These are phyloP conservation scores for Propithecus coquereli DNA, from an alignment of 2,113 vertebrate species.

Conservation along the genomic window DNA sequence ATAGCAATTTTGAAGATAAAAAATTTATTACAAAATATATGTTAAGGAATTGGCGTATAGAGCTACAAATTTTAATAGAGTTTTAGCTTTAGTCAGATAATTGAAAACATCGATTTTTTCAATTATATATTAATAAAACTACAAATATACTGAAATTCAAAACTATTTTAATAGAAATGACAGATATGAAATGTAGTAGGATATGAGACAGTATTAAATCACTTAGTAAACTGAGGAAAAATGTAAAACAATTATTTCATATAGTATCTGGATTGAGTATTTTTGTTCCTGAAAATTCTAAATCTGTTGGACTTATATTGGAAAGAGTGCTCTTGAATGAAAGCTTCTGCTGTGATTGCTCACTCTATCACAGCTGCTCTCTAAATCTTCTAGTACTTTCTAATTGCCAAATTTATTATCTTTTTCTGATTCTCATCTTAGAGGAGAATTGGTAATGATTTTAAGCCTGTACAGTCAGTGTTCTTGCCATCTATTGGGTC, in stretches of 20 bases:
- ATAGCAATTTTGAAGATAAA: neutral
- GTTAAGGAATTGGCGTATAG: neutral
- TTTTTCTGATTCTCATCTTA: neutral
- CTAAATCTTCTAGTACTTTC: neutral
- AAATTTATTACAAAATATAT: neutral
- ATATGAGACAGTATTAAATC: neutral
- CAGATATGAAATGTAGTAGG: neutral
- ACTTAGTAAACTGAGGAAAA: neutral
- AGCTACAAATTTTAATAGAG: neutral
- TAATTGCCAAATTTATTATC: neutral
- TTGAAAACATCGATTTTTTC: neutral
- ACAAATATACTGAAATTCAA: neutral
- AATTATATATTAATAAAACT: neutral
- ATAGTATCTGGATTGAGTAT: neutral
- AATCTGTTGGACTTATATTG: neutral
- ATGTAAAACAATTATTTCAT: neutral
- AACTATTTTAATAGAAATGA: neutral
- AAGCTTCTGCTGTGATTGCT: neutral
- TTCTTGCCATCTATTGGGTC: neutral
- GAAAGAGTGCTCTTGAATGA: neutral
- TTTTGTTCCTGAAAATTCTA: neutral
- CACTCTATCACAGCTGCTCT: neutral
- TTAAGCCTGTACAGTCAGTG: neutral
- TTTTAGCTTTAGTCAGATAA: neutral
- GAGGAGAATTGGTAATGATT: neutral